Evolutionary conservation across 2,797 vertebrate genomes (phyloP), one percentile per base, ranked within the genome.

Genomic region (Sciaenops ocellatus): DNA sequence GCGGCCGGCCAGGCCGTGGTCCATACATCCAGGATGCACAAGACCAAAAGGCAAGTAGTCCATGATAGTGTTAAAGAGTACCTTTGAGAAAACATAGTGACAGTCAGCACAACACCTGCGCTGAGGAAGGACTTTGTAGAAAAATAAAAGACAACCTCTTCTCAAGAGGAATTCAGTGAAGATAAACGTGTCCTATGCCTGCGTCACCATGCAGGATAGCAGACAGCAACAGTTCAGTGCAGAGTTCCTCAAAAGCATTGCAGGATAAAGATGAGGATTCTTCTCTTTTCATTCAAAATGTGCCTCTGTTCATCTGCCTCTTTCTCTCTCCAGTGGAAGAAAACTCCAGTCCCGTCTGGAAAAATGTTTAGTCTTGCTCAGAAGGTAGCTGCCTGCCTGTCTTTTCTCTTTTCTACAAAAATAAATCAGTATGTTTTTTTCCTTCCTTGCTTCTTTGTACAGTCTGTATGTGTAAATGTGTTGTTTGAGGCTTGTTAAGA

Each of bases 161-260:
- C 42, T 76, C 17, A 55, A 18, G 78, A 78, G 57, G 26, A 86
- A 67, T 54, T 84, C 76, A 81, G 59, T 54, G 63, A 76, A 52
- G 64, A 73, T 42, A 59, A 82, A 65, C 20, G 68, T 66, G 68
- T 80, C 82, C 75, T 86, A 89, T 38, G 65, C 73, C 52, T 83
- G 79, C 56, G 74, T 76, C 72, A 79, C 82, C 52, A 26, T 90
- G 79, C 86, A 76, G 63, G 48, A 71, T 30, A 42, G 73, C 84
- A 85, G 55, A 76, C 71, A 73, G 85, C 60, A 67, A 74, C 50
- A 79, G 70, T 44, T 86, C 82, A 83, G 66, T 51, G 69, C 80
- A 85, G 70, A 89, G 86, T 87, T 92, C 78, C 88, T 93, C 73
- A 91, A 82, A 83, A 88, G 90, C 93, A 94, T 94, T 60, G 84